Percentiles rank a stretch among this genome's conserved stretches.
Conservation (phyloP, 2,888 invertebrate genomes). For the Euplagia quadripunctaria region DNA sequence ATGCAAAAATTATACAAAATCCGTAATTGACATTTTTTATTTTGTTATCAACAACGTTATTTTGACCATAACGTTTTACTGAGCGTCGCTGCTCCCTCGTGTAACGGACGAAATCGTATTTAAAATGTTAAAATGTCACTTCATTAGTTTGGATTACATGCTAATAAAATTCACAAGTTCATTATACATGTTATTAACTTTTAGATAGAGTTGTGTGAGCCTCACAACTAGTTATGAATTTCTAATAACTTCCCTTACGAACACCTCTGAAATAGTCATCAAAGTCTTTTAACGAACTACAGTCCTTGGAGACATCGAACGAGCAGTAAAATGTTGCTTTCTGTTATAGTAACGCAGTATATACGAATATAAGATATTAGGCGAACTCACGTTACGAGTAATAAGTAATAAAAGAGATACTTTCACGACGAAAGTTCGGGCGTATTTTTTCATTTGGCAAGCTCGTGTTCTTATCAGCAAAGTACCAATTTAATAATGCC, state of each 20-base stretch:
- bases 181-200: slow-evolving; percentile 20
- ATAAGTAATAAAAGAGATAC: slow-evolving; percentile 38
- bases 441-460: slow-evolving; percentile 32
- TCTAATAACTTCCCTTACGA: slow-evolving; percentile 49
- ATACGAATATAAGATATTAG: slow-evolving; percentile 39
- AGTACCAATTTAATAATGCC: not conserved
- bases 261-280: slow-evolving; percentile 51
- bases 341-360: slow-evolving; percentile 36
- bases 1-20: too few relatives aligned
- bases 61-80: too few relatives aligned
- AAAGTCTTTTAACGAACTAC: slow-evolving; percentile 39
- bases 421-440: slow-evolving; percentile 39
- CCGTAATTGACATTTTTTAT: too few relatives aligned
- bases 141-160: slow-evolving; percentile 12
- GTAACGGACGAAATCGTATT: not conserved
- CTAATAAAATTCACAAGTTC: slow-evolving; percentile 13
- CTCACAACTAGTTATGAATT: slow-evolving; percentile 31
- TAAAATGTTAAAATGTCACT: not conserved
- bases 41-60: too few relatives aligned
- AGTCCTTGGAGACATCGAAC: slow-evolving; percentile 63
- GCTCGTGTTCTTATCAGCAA: slow-evolving; percentile 1
- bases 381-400: slow-evolving; percentile 21
- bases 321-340: slow-evolving; percentile 46
- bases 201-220: slow-evolving; percentile 22
- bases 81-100: not conserved